A percentile compares a stretch with the other conserved stretches of the same genome.
phyloP scores from a whole-genome alignment of 2,113 vertebrate genomes.

The Daubentonia madagascariensis region DNA sequence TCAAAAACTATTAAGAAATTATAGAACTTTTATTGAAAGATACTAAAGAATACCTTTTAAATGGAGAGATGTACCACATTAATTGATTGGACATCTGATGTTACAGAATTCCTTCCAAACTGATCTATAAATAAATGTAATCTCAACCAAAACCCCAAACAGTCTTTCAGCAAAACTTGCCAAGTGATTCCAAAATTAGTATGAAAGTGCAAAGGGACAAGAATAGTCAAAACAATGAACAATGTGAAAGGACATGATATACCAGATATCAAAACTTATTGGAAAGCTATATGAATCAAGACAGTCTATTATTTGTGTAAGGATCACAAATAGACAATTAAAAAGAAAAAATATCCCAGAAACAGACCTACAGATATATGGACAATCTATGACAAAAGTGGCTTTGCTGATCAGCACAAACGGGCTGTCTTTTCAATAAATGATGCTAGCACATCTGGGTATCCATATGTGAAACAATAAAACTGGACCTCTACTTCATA shows the following conservation, averaged over 20 bases:
- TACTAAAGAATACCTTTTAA: not conserved
- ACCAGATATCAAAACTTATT: not conserved
- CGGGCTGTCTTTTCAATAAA: not conserved
- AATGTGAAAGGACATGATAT: not conserved
- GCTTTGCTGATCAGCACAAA: not conserved
- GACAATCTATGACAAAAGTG: not conserved
- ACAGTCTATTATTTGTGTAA: not conserved
- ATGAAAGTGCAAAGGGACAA: not conserved
- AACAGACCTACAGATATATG: not conserved
- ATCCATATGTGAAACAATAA: not conserved
- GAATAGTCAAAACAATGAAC: not conserved
- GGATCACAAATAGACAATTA: not conserved
- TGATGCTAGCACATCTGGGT: not conserved
- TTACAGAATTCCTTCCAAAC: not conserved
- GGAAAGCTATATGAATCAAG: not conserved
- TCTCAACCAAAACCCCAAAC: not conserved
- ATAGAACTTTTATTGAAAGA: not conserved
- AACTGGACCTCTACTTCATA: not conserved
- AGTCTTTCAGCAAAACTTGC: not conserved
- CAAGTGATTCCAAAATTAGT: not conserved
- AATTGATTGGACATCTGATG: not conserved
- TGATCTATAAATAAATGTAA: not conserved
- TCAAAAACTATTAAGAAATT: not conserved
- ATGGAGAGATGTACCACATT: not conserved
- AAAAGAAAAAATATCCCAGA: not conserved